Percentiles rank a stretch among this genome's conserved stretches.
These are phyloP conservation scores for Takifugu rubripes DNA, from an alignment of 2,797 vertebrate species.

Conservation along the genomic window DNA sequence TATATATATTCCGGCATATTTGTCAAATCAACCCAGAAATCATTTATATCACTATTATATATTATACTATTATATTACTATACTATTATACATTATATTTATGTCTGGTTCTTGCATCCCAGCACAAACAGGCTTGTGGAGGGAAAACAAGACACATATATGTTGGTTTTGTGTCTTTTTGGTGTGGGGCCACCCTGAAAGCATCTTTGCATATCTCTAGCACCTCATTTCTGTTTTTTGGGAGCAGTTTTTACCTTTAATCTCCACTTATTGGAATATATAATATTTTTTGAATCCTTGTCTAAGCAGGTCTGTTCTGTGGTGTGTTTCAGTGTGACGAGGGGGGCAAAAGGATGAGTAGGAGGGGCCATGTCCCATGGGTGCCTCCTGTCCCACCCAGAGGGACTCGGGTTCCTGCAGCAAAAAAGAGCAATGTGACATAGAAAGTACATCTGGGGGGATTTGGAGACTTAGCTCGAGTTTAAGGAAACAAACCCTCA, in stretches of 20 bases:
- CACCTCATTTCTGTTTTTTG: neutral
- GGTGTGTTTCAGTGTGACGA: neutral
- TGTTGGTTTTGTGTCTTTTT: neutral
- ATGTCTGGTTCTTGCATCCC: no score
- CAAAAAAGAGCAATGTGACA: neutral
- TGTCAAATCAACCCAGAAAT: no score
- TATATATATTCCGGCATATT: no score
- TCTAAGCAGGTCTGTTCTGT: neutral
- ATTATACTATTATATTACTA: no score
- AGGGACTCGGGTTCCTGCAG: conserved; percentile 15
- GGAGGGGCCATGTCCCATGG: conserved; percentile 58
- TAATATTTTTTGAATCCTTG: neutral
- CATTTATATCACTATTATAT: no score
- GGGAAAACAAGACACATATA: neutral
- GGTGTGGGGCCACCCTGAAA: neutral
- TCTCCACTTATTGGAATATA: neutral
- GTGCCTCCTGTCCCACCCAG: conserved; percentile 8
- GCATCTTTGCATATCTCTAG: neutral
- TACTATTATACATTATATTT: no score
- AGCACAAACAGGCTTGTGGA: neutral
- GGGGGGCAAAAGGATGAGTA: conserved; percentile 42
- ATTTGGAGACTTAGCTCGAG: neutral
- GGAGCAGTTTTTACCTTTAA: neutral
- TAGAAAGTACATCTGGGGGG: neutral
- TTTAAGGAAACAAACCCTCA: neutral